Percentiles rank a stretch among this genome's conserved stretches.
phyloP scores from a whole-genome alignment of 2,888 invertebrate species.

The Aquatica leii region DNA sequence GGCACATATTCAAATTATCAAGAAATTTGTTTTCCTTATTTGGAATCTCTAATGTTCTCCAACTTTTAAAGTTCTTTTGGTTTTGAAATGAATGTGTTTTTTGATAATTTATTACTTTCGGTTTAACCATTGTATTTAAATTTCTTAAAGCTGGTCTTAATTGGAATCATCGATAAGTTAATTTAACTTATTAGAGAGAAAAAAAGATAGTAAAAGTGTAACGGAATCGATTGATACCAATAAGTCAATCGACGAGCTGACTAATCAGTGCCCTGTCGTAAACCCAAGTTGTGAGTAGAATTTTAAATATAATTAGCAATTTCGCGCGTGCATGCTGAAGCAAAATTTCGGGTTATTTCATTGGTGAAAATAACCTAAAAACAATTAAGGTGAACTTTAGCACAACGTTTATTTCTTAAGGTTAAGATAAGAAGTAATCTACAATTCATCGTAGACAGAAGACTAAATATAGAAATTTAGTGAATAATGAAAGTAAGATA shows the following conservation, averaged over 20 bases:
- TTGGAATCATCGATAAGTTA: neutral
- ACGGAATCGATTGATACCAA: neutral
- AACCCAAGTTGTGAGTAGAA: constrained; percentile 2
- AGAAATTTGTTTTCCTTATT: constrained; percentile 63
- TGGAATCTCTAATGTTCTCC: constrained; percentile 56
- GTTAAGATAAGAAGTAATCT: no score
- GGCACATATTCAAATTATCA: constrained; percentile 65
- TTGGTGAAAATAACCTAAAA: no score
- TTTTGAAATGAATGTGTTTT: constrained; percentile 48
- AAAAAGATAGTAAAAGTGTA: neutral
- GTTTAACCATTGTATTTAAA: constrained; percentile 22
- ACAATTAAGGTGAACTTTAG: no score
- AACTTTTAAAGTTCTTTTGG: constrained; percentile 48
- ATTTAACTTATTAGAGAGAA: neutral
- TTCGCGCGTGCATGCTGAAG: neutral
- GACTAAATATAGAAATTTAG: constrained; percentile 12
- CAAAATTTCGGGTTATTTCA: no score
- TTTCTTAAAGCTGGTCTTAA: constrained; percentile 2
- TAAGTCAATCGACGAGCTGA: constrained; percentile 8
- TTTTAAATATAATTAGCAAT: neutral
- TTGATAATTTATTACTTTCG: constrained; percentile 39
- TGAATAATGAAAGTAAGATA: constrained; percentile 15
- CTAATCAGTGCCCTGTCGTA: constrained; percentile 1
- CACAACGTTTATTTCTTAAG: no score
- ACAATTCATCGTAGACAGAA: neutral